Base-by-base conservation (phyloP, 2,113 vertebrate species). In the Tragelaphus scriptus region DNA sequence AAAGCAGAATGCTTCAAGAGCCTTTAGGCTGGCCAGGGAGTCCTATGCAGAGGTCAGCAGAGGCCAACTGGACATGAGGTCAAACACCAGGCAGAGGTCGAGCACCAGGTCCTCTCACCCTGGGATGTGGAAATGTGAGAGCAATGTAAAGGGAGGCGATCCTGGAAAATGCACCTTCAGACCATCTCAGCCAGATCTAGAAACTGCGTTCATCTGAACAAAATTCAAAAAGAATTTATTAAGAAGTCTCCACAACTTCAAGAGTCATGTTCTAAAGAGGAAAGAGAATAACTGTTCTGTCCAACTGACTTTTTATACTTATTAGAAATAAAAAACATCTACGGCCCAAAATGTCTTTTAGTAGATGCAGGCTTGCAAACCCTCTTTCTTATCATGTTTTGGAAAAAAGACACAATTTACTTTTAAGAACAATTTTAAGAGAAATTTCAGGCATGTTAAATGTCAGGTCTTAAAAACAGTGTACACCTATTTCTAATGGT, bases 401-500 rank as follows among this genome's bases (percentile, higher is more conserved):
- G 25, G 68, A 75, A 92, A 94, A 23, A 92, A 85, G 80, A 92
- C 17, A 53, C 5, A 71, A 92, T 86, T 58, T 23, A 82, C 59
- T 81, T 91, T 71, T 14, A 28, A 71, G 21, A 82, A 82, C 9
- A 58, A 87, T 61, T 90, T n/a, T 94, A 81, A 96, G 79, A 59
- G 23, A 81, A 63, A 95, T 86, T 89, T 86, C 61, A 44, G 86
- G 28, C 30, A 77, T 86, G 80, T 32, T 5, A 55, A 90, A 90
- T 32, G 26, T 63, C 80, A 96, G 59, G 19, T 55, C 68, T n/a
- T 92, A 28, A 75, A 85, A 86, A 61, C 13, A 85, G 55, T 4
- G 19, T 32, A 26, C 44, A 4, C 53, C 58, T 92, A 25, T 75
- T 88, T 96, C 85, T 92, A 25, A 44, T 15, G 44, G 17, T 49